Conservation (phyloP, 1,140 invertebrate genomes). For the Drosophila fuyamai region DNA sequence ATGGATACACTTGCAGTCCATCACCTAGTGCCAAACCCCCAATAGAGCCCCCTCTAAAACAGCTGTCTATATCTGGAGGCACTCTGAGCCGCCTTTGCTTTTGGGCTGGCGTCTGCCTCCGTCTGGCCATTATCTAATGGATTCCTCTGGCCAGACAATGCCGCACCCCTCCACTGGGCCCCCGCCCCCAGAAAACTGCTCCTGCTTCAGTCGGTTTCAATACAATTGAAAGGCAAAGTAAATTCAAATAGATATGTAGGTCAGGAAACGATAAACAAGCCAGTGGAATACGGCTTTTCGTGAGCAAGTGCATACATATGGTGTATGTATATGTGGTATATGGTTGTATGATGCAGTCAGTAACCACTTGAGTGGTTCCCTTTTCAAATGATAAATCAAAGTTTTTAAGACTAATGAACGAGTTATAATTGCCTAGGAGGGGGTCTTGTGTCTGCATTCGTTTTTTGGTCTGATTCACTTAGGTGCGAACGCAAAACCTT, state of each 20-base stretch:
- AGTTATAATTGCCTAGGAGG: conserved; percentile 8
- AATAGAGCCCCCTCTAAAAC: background rate
- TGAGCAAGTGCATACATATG: conserved; percentile 5
- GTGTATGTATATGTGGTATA: background rate
- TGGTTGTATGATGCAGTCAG: conserved; percentile 1
- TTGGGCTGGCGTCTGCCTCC: background rate
- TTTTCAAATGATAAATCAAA: conserved; percentile 14
- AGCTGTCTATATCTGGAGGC: conserved; percentile 13
- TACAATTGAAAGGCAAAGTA: conserved; percentile 23
- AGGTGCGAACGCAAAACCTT: conserved; percentile 32
- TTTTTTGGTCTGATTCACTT: conserved; percentile 24
- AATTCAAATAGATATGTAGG: conserved; percentile 23
- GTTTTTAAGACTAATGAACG: conserved; percentile 1
- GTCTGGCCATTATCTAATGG: conserved; percentile 25
- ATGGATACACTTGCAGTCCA: conserved; percentile 5
- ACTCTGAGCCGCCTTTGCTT: conserved; percentile 9
- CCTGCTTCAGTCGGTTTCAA: conserved; percentile 2
- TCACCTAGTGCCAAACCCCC: background rate
- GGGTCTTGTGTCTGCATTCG: conserved; percentile 1
- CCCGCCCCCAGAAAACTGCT: background rate
- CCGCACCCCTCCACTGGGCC: background rate
- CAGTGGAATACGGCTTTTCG: background rate
- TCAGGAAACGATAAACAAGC: conserved; percentile 32
- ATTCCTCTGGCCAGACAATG: conserved; percentile 16
- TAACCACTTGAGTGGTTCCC: conserved; percentile 15